phyloP scores from a whole-genome alignment of 2,113 vertebrate genomes.

The Reinhardtius hippoglossoides region DNA sequence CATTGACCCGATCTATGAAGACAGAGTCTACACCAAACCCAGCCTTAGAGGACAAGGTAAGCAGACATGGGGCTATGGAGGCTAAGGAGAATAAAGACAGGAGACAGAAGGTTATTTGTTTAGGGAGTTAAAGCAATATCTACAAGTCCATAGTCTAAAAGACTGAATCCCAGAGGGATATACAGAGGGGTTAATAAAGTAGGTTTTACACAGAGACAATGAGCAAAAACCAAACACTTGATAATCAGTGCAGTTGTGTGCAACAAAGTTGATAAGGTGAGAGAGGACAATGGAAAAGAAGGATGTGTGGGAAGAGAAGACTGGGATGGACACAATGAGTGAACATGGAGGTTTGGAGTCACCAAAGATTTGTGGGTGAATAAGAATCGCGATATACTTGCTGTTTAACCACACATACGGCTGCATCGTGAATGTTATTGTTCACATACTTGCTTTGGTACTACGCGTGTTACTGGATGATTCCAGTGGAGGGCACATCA shows the following conservation, averaged over 20 bases:
- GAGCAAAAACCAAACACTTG: background rate
- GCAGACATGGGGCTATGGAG: background rate
- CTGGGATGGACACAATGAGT: background rate
- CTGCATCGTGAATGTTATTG: no score
- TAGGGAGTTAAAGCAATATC: background rate
- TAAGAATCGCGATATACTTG: no score
- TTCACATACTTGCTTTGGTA: no score
- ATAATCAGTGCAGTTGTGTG: background rate
- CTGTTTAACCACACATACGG: background rate
- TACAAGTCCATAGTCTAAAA: background rate
- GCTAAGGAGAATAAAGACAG: conserved; percentile 3
- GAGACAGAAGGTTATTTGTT: conserved; percentile 13
- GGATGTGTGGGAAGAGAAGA: no score
- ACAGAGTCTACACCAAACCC: conserved; percentile 98
- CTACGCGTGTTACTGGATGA: no score
- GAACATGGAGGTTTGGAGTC: background rate
- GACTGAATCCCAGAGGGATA: background rate
- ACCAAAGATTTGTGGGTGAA: background rate
- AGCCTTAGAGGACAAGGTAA: conserved; percentile 91
- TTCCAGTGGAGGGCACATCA: background rate
- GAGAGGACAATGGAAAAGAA: background rate
- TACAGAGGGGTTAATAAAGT: background rate
- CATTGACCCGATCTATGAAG: conserved; percentile 99
- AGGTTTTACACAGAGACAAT: background rate
- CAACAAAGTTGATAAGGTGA: no score